Percentiles rank a stretch among this genome's conserved stretches.
phyloP scores from a whole-genome alignment of 2,888 invertebrate genomes.

The Leucoma salicis region DNA sequence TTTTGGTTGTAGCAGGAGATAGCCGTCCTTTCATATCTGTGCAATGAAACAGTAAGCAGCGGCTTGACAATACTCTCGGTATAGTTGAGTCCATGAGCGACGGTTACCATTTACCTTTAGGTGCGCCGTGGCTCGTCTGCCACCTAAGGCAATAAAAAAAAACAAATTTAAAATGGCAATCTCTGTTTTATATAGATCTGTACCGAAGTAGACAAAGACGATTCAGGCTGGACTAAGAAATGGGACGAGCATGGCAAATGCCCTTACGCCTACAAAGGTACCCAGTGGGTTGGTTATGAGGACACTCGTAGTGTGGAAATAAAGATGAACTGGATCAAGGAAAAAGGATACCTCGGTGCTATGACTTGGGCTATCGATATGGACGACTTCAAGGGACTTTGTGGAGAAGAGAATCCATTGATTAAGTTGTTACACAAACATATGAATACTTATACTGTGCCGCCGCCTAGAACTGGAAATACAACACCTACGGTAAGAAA shows the following conservation, averaged over 20 bases:
- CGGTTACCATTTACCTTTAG: no score
- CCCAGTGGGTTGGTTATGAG: slow-evolving; percentile 96
- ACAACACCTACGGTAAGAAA: slow-evolving; percentile 86
- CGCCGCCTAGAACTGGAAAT: slow-evolving; percentile 82
- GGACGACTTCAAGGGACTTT: slow-evolving; percentile 94
- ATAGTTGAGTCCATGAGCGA: no score
- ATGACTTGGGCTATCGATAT: slow-evolving; percentile 97
- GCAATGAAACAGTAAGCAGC: no score
- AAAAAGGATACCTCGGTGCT: slow-evolving; percentile 90
- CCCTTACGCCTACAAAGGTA: slow-evolving; percentile 93
- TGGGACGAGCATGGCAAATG: slow-evolving; percentile 93
- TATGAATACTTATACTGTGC: slow-evolving; percentile 87
- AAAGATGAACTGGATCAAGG: slow-evolving; percentile 94
- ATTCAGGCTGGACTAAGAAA: slow-evolving; percentile 89
- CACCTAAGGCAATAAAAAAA: no score
- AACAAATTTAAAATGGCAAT: no score
- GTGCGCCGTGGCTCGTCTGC: no score
- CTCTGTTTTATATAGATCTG: slow-evolving; percentile 87
- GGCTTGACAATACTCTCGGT: no score
- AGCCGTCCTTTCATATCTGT: no score
- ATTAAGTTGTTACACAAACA: slow-evolving; percentile 87
- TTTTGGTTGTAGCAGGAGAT: no score
- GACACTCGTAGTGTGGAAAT: slow-evolving; percentile 90
- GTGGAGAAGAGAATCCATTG: slow-evolving; percentile 89
- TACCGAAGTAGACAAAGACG: slow-evolving; percentile 85